phyloP scores from a whole-genome alignment of 2,113 vertebrate genomes.

The Bos taurus region DNA sequence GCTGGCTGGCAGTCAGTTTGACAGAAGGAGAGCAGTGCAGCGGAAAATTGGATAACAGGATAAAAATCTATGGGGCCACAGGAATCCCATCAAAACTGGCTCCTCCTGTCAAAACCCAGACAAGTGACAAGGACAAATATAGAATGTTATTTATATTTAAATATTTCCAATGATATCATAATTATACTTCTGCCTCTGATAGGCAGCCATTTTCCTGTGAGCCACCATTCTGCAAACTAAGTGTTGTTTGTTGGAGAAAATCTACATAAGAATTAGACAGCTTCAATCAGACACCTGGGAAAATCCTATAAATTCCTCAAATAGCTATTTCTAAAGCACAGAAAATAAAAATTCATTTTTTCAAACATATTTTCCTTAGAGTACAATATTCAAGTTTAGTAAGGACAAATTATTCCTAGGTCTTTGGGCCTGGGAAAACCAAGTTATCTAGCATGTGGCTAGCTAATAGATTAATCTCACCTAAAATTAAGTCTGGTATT shows the following conservation, averaged over 20 bases:
- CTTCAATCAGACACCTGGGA: slow-evolving; percentile 70
- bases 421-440: neutral
- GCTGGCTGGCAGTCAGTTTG: slow-evolving; percentile 83
- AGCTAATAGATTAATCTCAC: neutral
- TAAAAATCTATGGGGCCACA: slow-evolving; percentile 83
- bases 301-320: slow-evolving; percentile 50
- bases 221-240: slow-evolving; percentile 73
- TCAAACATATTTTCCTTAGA: neutral
- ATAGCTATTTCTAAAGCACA: slow-evolving; percentile 46
- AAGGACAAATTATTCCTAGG: neutral
- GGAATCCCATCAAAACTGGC: slow-evolving; percentile 82
- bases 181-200: slow-evolving; percentile 71
- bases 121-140: slow-evolving; percentile 82
- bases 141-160: slow-evolving; percentile 81
- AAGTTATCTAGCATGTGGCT: neutral
- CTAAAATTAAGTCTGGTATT: slow-evolving; percentile 25
- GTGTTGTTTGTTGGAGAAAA: slow-evolving; percentile 70
- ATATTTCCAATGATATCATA: slow-evolving; percentile 81
- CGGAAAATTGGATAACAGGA: slow-evolving; percentile 88
- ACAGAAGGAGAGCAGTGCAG: slow-evolving; percentile 86
- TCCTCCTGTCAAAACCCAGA: slow-evolving; percentile 82
- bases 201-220: slow-evolving; percentile 71
- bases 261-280: slow-evolving; percentile 72
- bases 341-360: slow-evolving; percentile 20
- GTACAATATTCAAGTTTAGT: neutral